Conservation (phyloP, 37 sponge, comb jelly and placozoan genomes). For the Agelas oroides region DNA sequence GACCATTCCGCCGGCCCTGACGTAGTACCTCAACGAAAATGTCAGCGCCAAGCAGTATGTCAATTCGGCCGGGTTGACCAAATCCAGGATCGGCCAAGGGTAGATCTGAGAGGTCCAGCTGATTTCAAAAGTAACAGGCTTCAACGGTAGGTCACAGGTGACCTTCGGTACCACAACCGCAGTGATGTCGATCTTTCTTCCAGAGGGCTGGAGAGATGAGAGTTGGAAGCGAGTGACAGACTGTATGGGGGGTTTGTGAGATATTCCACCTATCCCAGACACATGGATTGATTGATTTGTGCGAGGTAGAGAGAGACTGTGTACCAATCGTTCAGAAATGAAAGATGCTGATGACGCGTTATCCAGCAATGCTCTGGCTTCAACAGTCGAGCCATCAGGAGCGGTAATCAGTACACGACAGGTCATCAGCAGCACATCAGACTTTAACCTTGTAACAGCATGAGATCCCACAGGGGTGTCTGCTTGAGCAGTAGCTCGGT, state of each 20-base stretch:
- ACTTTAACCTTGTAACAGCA: conserved; percentile 16
- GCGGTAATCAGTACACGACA: conserved; percentile 30
- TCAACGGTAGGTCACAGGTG: conserved; percentile 38
- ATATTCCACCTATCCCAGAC: conserved; percentile 50
- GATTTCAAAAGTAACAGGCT: conserved; percentile 40
- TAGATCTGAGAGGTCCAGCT: conserved; percentile 43
- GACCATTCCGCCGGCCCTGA: conserved; percentile 60
- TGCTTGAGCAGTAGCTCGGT: not conserved
- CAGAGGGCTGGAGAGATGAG: conserved; percentile 23
- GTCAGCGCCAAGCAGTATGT: conserved; percentile 50
- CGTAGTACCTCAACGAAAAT: conserved; percentile 36
- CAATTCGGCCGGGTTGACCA: conserved; percentile 44
- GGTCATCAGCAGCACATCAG: conserved; percentile 50
- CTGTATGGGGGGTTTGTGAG: conserved; percentile 27
- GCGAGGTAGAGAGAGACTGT: conserved; percentile 40
- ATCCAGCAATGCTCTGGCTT: conserved; percentile 60
- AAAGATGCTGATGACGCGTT: conserved; percentile 49
- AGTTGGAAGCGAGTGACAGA: conserved; percentile 34
- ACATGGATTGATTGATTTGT: conserved; percentile 32
- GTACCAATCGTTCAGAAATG: conserved; percentile 55
- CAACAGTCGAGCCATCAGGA: conserved; percentile 60
- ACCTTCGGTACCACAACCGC: conserved; percentile 52
- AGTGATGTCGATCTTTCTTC: conserved; percentile 24
- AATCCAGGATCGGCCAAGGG: conserved; percentile 42
- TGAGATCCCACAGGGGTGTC: conserved; percentile 11